Conservation (phyloP, 92 coral and sea anemone genomes). For the Siderastrea siderea region DNA sequence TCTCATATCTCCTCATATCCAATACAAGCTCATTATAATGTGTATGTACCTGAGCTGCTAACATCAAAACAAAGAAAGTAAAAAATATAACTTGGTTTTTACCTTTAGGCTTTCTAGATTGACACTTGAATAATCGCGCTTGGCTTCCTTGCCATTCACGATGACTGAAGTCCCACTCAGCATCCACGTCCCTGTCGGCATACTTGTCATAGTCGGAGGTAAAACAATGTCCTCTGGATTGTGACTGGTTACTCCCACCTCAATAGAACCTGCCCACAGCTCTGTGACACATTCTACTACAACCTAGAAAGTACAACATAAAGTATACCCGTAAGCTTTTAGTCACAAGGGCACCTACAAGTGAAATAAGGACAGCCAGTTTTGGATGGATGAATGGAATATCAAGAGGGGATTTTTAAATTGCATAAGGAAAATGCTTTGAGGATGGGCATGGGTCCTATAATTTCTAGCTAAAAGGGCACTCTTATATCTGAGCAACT, state of each 20-base stretch:
- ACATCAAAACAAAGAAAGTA: not conserved
- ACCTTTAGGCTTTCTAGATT: slow-evolving; percentile 81
- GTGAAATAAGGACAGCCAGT: too few species aligned
- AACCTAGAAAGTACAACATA: slow-evolving; percentile 51
- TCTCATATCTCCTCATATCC: too few species aligned
- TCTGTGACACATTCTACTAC: slow-evolving; percentile 83
- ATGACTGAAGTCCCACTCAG: slow-evolving; percentile 90
- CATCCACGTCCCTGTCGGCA: slow-evolving; percentile 98
- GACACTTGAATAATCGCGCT: slow-evolving; percentile 67
- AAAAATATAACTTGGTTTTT: not conserved
- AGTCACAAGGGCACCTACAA: too few species aligned
- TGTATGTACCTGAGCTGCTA: not conserved
- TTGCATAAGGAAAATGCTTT: too few species aligned
- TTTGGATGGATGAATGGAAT: too few species aligned
- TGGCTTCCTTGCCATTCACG: slow-evolving; percentile 80
- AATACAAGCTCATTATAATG: too few species aligned
- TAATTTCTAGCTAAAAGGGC: too few species aligned
- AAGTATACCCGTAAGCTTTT: not conserved
- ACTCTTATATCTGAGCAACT: too few species aligned
- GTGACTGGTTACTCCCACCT: slow-evolving; percentile 88
- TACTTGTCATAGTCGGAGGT: slow-evolving; percentile 97
- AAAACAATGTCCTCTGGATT: slow-evolving; percentile 82
- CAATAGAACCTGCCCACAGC: slow-evolving; percentile 98
- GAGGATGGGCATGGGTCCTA: too few species aligned
- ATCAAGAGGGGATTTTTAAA: too few species aligned